Base-by-base conservation (phyloP, 2,113 vertebrate genomes). In the Lagenorhynchus albirostris region DNA sequence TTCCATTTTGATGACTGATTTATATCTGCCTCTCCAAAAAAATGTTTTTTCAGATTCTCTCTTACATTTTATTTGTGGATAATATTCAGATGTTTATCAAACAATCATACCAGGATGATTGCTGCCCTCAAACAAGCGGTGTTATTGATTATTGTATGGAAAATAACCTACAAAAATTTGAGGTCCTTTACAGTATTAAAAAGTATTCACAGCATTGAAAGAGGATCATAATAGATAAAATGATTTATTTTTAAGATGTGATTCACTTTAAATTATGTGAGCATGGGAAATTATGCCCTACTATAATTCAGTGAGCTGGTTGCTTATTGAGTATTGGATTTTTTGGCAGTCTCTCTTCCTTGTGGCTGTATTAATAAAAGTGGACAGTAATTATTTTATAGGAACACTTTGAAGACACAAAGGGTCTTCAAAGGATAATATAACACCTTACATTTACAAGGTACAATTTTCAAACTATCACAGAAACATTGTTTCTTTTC, bases 331-430 rank as follows among this genome's bases (percentile, higher is more conserved):
- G 6, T 84, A 71, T 23, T 76, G 70, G 74, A 71, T 89, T 91
- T 94, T 82, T 71, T 77, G 21, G 53, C 62, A 73, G 8, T 50
- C 41, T 67, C 25, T 76, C 55, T 97, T 90, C 83, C 76, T 91
- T 63, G 68, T 83, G 36, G 23, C 26, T 41, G 18, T 50, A 74
- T 95, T 92, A 58, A 50, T 77, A 96, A 95, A 92, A 97, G 18
- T 20, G 33, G 74, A 71, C 58, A 81, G 33, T 71, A 76, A 91
- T 93, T 65, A 89, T 90, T 96, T 96, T 68, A 92, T 55, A 90
- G 84, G 70, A 71, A 55, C 8, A 71, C 5, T 53, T 41, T 53
- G 18, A 91, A 74, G 77, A 93, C 25, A 77, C n/a, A n/a, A n/a
- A n/a, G n/a, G n/a, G n/a, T n/a, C n/a, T n/a, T n/a, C n/a, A n/a